Conservation (phyloP, 1,140 invertebrate genomes). For the Cherax destructor region DNA sequence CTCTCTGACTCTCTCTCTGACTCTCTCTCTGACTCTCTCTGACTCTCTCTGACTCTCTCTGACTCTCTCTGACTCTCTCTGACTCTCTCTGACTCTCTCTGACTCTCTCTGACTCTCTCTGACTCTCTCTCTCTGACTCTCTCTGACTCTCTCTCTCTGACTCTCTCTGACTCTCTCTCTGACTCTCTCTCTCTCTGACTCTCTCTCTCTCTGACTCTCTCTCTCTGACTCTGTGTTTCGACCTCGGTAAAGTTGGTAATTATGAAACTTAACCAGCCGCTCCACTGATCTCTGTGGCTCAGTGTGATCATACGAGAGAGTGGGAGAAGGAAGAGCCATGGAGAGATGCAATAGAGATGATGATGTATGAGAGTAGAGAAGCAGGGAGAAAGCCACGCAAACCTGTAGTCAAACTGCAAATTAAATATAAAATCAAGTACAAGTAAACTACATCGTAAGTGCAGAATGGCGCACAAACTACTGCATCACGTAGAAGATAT, state of each 20-base stretch:
- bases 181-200: neutral
- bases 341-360: too few species aligned
- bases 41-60: conserved; percentile 15
- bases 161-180: neutral
- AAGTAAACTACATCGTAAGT: too few species aligned
- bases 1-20: conserved; percentile 8
- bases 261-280: too few species aligned
- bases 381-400: neutral
- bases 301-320: too few species aligned
- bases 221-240: too few species aligned
- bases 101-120: neutral
- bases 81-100: neutral
- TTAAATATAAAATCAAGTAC: too few species aligned
- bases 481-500: too few species aligned
- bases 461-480: too few species aligned
- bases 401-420: too few species aligned
- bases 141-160: conserved; percentile 6
- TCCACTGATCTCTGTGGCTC: too few species aligned
- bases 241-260: too few species aligned
- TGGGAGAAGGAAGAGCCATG: too few species aligned
- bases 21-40: conserved; percentile 22
- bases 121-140: conserved; percentile 15
- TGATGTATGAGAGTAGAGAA: neutral
- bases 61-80: neutral
- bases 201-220: neutral